Percentiles rank a stretch among this genome's conserved stretches.
These are phyloP conservation scores for Ruditapes philippinarum DNA, from an alignment of 1,140 invertebrate species.

Conservation along the genomic window DNA sequence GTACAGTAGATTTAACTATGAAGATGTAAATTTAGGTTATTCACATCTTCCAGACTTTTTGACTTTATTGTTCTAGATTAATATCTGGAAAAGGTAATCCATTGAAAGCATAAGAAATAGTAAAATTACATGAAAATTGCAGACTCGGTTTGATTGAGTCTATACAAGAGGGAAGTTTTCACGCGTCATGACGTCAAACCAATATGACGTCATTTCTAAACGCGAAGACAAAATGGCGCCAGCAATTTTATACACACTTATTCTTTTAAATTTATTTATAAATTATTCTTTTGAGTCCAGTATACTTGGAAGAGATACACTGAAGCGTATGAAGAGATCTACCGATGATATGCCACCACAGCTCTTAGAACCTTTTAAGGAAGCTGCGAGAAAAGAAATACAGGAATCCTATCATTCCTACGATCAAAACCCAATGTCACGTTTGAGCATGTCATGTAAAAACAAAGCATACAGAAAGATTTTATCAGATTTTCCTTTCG, in stretches of 20 bases:
- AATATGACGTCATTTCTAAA: neutral
- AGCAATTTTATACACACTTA: neutral
- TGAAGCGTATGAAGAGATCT: neutral
- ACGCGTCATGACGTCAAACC: too few relatives aligned
- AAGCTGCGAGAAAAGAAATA: neutral
- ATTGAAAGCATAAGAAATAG: too few relatives aligned
- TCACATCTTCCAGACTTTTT: too few relatives aligned
- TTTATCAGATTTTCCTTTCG: constrained; percentile 9
- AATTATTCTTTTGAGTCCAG: neutral
- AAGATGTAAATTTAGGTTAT: too few relatives aligned
- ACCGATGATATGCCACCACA: neutral
- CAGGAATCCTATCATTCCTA: neutral
- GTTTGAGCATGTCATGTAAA: constrained; percentile 26
- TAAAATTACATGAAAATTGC: too few relatives aligned
- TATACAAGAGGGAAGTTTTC: too few relatives aligned
- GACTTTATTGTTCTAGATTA: too few relatives aligned
- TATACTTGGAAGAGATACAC: neutral
- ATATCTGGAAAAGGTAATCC: too few relatives aligned
- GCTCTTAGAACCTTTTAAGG: neutral
- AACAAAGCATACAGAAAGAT: constrained; percentile 2
- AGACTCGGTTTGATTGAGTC: too few relatives aligned
- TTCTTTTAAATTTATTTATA: neutral
- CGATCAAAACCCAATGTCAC: constrained; percentile 37
- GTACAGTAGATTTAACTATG: too few relatives aligned
- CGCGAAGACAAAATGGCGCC: neutral